Percentiles rank a stretch among this genome's conserved stretches.
Conservation (phyloP, 2,888 invertebrate species). For the Cataglyphis rosenhaueri region DNA sequence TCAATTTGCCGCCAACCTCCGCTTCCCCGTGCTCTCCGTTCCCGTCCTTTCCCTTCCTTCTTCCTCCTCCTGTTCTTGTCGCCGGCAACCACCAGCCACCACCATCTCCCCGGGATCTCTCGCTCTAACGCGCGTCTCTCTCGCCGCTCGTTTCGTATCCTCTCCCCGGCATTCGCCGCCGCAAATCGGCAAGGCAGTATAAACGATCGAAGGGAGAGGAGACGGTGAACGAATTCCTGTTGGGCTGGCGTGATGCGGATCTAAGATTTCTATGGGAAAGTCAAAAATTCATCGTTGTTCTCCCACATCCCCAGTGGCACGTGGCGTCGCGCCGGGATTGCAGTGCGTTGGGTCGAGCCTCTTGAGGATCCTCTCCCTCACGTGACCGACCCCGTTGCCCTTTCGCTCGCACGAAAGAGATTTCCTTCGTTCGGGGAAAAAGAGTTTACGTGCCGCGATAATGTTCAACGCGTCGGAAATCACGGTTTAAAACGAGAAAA, state of each 20-base stretch:
- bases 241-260: conserved; percentile 64
- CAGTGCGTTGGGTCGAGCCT: conserved; percentile 51
- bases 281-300: conserved; percentile 68
- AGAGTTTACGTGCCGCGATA: conserved; percentile 57
- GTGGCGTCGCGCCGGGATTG: conserved; percentile 51
- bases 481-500: background rate
- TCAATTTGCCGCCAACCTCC: conserved; percentile 82
- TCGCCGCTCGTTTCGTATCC: conserved; percentile 47
- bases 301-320: conserved; percentile 59
- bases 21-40: conserved; percentile 49
- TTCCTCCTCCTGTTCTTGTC: conserved; percentile 59
- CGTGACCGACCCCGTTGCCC: conserved; percentile 47
- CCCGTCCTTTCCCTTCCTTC: conserved; percentile 51
- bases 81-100: conserved; percentile 46
- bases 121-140: conserved; percentile 59
- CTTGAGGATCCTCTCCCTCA: conserved; percentile 53
- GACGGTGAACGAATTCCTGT: conserved; percentile 56
- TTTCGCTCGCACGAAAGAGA: conserved; percentile 40
- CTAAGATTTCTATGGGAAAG: conserved; percentile 65
- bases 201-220: conserved; percentile 56
- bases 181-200: conserved; percentile 54
- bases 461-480: conserved; percentile 30
- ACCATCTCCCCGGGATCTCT: conserved; percentile 53
- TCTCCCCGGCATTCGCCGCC: conserved; percentile 31
- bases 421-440: conserved; percentile 52